phyloP scores from a whole-genome alignment of 2,888 invertebrate species.

The Machimus atricapillus region DNA sequence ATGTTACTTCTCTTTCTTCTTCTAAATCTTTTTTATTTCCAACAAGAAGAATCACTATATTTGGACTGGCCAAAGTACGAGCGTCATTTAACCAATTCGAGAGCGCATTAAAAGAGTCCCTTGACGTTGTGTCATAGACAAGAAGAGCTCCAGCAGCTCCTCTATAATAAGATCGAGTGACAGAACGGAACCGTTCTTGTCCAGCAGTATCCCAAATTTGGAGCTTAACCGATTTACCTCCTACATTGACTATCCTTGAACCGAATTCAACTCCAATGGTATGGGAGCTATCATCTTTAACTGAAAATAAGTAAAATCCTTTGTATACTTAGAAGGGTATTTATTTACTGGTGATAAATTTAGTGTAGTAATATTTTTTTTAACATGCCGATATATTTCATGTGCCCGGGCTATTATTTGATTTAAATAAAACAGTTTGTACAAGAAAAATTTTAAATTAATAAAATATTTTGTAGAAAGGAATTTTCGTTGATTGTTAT shows the following conservation, averaged over 20 bases:
- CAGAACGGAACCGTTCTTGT: slow-evolving; percentile 61
- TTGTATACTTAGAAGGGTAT: not conserved
- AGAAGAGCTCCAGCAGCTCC: slow-evolving; percentile 92
- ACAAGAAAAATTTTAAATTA: too few species aligned
- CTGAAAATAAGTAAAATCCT: slow-evolving; percentile 60
- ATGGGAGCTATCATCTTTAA: slow-evolving; percentile 83
- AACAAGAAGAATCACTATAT: slow-evolving; percentile 80
- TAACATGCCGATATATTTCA: not conserved
- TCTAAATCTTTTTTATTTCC: slow-evolving; percentile 86
- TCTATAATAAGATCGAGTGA: slow-evolving; percentile 69
- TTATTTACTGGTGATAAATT: not conserved
- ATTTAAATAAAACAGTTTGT: too few species aligned
- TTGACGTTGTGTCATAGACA: slow-evolving; percentile 88
- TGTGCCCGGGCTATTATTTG: too few species aligned
- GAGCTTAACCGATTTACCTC: slow-evolving; percentile 81
- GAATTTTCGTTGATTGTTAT: too few species aligned
- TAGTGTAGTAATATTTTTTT: not conserved
- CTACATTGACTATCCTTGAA: slow-evolving; percentile 83
- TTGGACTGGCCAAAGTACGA: slow-evolving; percentile 79
- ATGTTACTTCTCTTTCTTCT: slow-evolving; percentile 80
- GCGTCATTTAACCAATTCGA: slow-evolving; percentile 87
- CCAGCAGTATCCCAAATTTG: slow-evolving; percentile 76
- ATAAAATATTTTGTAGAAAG: too few species aligned
- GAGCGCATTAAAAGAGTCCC: slow-evolving; percentile 92
- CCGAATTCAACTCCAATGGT: slow-evolving; percentile 89